Base-by-base conservation (phyloP, 1,140 invertebrate species). In the Drosophila persimilis region DNA sequence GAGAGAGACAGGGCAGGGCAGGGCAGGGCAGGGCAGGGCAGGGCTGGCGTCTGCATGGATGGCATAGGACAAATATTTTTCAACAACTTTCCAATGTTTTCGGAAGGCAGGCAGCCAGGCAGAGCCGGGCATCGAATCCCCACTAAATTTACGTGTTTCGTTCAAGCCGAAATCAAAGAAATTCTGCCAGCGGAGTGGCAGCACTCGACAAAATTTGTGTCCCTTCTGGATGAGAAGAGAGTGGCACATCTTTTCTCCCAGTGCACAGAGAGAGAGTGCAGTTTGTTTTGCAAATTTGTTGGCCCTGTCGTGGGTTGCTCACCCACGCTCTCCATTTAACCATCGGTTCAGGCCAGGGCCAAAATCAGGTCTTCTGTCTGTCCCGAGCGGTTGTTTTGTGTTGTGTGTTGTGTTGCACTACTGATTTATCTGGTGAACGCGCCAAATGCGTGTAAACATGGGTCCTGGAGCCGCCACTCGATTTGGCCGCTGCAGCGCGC, bases 361-460 rank as follows among this genome's bases (percentile, higher is more conserved):
- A 48, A 69, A 67, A 69, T 50, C 45, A 50, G 51, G 67, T 51
- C 63, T 45, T 9, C 7, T 39, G 15, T 47, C 35, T 44, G 26
- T 17, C 29, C 22, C 11, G 44, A 41, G 60, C n/a, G 15, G 31
- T 31, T 50, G 46, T 20, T 31, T 22, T 50, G 50, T 66, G 63
- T 65, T 67, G 65, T 43, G 53, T 24, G 51, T 6, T 51, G 51
- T 44, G 58, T 67, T 66, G 69, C 64, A 66, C 77, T 86, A 15
- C 66, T 86, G 79, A 86, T 86, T 86, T 86, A 88, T 86, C 85
- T 88, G 83, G 69, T 58, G 61, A 80, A 80, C 79, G 80, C 81
- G 73, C 81, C 80, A 86, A 85, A 80, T 69, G 69, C 80, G 80
- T 85, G 80, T 85, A 86, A 85, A 85, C 81, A 86, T 81, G 80